Conservation (phyloP, 2,888 invertebrate species). For the Cephus pulcher region DNA sequence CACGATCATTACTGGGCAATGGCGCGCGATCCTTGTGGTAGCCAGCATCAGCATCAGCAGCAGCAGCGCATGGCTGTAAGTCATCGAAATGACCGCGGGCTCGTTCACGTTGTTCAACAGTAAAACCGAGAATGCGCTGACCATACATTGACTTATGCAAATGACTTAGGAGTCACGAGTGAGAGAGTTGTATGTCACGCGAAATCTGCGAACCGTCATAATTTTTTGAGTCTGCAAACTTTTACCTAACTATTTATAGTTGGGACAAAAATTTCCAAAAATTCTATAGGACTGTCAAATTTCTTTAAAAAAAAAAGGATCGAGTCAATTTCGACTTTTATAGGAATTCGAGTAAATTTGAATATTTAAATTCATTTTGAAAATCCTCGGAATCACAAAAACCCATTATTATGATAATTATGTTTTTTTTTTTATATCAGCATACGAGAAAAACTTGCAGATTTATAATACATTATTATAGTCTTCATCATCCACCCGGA, state of each 20-base stretch:
- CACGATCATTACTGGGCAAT: background rate
- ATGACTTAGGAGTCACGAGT: background rate
- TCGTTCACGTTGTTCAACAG: background rate
- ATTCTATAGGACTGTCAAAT: background rate
- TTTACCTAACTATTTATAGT: background rate
- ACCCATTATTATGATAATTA: background rate
- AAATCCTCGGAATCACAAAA: background rate
- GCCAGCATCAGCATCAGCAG: background rate
- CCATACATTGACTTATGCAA: conserved; percentile 21
- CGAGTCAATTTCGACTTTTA: background rate
- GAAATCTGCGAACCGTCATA: background rate
- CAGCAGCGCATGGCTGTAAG: background rate
- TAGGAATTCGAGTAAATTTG: background rate
- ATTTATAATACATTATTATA: background rate
- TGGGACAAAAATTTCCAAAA: background rate
- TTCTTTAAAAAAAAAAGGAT: background rate
- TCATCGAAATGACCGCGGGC: background rate
- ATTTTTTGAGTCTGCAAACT: background rate
- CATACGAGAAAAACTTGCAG: background rate
- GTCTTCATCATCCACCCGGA: background rate
- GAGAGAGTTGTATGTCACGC: background rate
- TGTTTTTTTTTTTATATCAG: background rate
- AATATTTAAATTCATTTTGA: background rate
- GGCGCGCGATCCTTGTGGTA: background rate
- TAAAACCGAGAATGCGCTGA: conserved; percentile 7